phyloP scores from a whole-genome alignment of 1,140 invertebrate genomes.

The Nasonia giraulti region DNA sequence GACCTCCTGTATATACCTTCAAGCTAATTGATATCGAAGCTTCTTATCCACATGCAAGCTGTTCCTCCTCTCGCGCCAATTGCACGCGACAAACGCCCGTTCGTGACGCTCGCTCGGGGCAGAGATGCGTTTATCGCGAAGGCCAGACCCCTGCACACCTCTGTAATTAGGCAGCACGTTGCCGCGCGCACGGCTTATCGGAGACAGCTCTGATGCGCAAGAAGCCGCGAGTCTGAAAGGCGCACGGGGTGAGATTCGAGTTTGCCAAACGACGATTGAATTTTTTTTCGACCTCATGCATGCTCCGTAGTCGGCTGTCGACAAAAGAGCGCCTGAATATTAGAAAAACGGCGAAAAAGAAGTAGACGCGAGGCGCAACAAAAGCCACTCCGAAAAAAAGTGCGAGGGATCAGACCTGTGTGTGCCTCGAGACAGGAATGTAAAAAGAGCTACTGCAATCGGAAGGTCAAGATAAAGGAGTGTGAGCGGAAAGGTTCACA shows the following conservation, averaged over 20 bases:
- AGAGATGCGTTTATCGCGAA: not conserved
- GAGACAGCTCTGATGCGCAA: not conserved
- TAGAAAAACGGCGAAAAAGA: not conserved
- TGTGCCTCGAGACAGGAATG: not conserved
- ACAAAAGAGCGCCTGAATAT: not conserved
- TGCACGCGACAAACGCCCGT: not conserved
- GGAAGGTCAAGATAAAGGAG: constrained; percentile 33
- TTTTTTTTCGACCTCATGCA: no score
- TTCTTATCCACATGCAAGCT: not conserved
- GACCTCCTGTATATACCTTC: not conserved
- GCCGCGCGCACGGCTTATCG: not conserved
- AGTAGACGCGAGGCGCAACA: not conserved
- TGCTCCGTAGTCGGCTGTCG: not conserved
- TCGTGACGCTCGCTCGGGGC: not conserved
- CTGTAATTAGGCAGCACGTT: constrained; percentile 5
- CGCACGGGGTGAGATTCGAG: not conserved
- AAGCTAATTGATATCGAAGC: not conserved
- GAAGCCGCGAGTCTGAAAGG: not conserved
- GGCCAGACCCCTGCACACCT: not conserved
- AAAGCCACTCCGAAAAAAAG: no score
- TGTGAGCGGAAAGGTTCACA: not conserved
- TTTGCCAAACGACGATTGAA: no score
- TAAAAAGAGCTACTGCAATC: not conserved
- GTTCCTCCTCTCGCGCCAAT: not conserved
- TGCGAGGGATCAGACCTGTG: not conserved